Conservation (phyloP, 1,140 invertebrate species). For the Sipha flava region DNA sequence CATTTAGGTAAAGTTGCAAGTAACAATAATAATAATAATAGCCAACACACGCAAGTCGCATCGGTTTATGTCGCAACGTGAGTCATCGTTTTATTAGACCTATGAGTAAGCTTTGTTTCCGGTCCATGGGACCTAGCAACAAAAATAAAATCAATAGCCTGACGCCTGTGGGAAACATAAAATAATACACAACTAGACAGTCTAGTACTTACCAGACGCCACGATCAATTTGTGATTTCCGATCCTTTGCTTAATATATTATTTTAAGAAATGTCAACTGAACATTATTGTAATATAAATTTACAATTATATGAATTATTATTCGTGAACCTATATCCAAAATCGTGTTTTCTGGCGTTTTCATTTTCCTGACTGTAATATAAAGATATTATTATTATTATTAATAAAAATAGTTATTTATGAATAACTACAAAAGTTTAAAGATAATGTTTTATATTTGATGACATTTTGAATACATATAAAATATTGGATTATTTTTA, state of each 20-base stretch:
- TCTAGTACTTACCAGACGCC: background rate
- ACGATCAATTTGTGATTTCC: background rate
- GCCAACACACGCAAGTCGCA: background rate
- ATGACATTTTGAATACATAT: too few species aligned
- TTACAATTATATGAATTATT: background rate
- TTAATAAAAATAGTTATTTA: too few species aligned
- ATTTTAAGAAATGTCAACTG: background rate
- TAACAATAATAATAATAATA: background rate
- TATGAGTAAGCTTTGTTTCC: conserved; percentile 20
- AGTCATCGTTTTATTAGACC: conserved; percentile 19
- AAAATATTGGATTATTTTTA: too few species aligned
- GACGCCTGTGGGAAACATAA: background rate
- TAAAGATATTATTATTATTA: too few species aligned
- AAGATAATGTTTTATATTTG: too few species aligned
- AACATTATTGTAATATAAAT: background rate
- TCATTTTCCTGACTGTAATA: too few species aligned
- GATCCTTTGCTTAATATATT: too few species aligned
- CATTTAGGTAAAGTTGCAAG: background rate
- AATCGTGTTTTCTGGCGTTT: too few species aligned
- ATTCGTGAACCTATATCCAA: too few species aligned
- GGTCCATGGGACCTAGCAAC: conserved; percentile 21
- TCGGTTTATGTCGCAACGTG: background rate
- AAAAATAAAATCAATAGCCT: conserved; percentile 25
- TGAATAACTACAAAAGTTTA: too few species aligned
- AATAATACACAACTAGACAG: background rate